A percentile compares a stretch with the other conserved stretches of the same genome.
phyloP scores from a whole-genome alignment of 1,140 invertebrate genomes.

The Cataglyphis hispanica region DNA sequence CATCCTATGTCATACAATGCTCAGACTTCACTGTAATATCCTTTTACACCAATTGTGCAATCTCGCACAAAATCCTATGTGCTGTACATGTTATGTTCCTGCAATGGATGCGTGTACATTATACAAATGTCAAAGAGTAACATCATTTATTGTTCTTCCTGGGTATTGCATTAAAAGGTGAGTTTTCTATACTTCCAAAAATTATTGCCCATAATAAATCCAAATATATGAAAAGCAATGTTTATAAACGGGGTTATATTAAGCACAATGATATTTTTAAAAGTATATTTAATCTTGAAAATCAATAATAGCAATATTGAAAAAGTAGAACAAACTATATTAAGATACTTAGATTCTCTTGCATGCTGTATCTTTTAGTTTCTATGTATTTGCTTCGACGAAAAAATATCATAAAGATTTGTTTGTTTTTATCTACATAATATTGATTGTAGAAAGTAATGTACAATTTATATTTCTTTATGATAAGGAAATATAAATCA shows the following conservation, averaged over 20 bases:
- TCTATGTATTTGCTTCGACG: neutral
- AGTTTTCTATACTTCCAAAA: slow-evolving; percentile 75
- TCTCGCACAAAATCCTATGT: slow-evolving; percentile 70
- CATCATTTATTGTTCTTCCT: slow-evolving; percentile 82
- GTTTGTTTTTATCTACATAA: neutral
- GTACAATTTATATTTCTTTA: neutral
- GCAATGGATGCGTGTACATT: slow-evolving; percentile 71
- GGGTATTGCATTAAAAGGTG: slow-evolving; percentile 81
- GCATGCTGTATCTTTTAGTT: neutral
- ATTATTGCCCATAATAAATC: slow-evolving; percentile 37
- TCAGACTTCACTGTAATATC: slow-evolving; percentile 78
- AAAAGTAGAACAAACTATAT: slow-evolving; percentile 11
- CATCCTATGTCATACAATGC: slow-evolving; percentile 81
- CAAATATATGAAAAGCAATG: slow-evolving; percentile 2
- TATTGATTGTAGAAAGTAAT: neutral
- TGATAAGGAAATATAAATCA: neutral
- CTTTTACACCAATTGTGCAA: slow-evolving; percentile 65
- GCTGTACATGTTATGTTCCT: slow-evolving; percentile 71
- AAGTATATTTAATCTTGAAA: slow-evolving; percentile 26
- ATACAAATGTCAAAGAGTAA: slow-evolving; percentile 80
- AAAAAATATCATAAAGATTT: neutral
- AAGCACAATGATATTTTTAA: neutral
- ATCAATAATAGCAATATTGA: neutral
- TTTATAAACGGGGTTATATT: neutral
- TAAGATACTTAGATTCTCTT: slow-evolving; percentile 24